Evolutionary conservation across 2,888 invertebrate species (phyloP).

Genomic region (Microctonus brassicae): DNA sequence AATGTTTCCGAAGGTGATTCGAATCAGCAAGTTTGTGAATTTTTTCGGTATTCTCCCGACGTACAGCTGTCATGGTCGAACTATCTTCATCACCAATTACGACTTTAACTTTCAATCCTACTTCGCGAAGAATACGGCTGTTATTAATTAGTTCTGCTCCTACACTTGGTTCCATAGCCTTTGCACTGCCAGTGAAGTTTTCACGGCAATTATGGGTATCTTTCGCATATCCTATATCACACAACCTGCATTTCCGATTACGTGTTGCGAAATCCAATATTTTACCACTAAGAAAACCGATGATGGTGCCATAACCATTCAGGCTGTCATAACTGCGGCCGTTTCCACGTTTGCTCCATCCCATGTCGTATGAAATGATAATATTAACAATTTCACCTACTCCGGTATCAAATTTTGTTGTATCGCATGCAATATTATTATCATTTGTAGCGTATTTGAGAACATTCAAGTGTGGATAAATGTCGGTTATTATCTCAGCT

Average conservation of each 20-base stretch:
- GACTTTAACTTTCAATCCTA: slow-evolving; percentile 32
- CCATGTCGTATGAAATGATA: slow-evolving; percentile 36
- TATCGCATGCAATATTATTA: too few species aligned
- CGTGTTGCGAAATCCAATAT: slow-evolving; percentile 35
- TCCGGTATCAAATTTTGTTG: too few species aligned
- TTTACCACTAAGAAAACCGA: too few species aligned
- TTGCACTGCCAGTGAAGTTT: slow-evolving; percentile 31
- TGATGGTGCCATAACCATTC: slow-evolving; percentile 30
- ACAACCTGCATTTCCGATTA: slow-evolving; percentile 35
- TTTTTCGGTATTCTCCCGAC: too few species aligned
- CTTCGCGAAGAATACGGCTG: slow-evolving; percentile 28
- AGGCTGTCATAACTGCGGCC: slow-evolving; percentile 38
- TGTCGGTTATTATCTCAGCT: too few species aligned
- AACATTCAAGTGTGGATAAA: too few species aligned
- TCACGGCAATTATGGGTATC: too few species aligned
- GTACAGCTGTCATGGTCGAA: too few species aligned
- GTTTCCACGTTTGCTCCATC: slow-evolving; percentile 37
- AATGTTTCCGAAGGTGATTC: too few species aligned
- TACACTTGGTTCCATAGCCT: slow-evolving; percentile 41
- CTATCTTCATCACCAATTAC: slow-evolving; percentile 37
- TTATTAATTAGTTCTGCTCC: slow-evolving; percentile 23
- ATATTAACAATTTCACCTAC: too few species aligned
- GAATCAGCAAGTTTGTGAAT: too few species aligned
- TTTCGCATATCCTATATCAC: slow-evolving; percentile 25
- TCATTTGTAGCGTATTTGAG: too few species aligned